Conservation (phyloP, 1,140 invertebrate genomes). For the Oedothorax gibbosus region DNA sequence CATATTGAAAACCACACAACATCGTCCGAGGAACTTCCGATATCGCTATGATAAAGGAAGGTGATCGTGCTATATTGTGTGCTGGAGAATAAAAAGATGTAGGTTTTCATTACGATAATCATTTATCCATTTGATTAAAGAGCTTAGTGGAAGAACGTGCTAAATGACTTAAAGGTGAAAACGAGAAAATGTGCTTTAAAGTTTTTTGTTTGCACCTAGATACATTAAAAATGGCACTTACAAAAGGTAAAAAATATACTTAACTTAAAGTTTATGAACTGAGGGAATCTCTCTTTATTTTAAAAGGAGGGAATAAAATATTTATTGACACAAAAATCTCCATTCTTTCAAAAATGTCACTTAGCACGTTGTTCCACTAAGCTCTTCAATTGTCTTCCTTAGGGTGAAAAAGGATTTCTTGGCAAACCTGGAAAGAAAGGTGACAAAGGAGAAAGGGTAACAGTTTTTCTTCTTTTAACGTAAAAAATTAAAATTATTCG, state of each 20-base stretch:
- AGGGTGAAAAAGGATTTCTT: slow-evolving; percentile 77
- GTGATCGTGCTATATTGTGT: too few relatives aligned
- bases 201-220: not conserved
- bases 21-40: too few relatives aligned
- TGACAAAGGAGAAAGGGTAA: slow-evolving; percentile 75
- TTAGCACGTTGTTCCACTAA: not conserved
- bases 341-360: not conserved
- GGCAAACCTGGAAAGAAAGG: slow-evolving; percentile 74
- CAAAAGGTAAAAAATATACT: not conserved
- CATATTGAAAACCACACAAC: too few relatives aligned
- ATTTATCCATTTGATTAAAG: too few relatives aligned
- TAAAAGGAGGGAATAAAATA: not conserved
- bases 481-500: not conserved
- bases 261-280: not conserved
- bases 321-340: not conserved
- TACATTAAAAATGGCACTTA: too few relatives aligned
- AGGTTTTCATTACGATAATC: too few relatives aligned
- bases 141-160: too few relatives aligned
- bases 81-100: too few relatives aligned
- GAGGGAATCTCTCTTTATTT: not conserved
- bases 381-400: not conserved
- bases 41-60: too few relatives aligned
- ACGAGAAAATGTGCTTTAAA: too few relatives aligned
- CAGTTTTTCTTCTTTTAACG: slow-evolving; percentile 11
- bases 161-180: too few relatives aligned